phyloP scores from a whole-genome alignment of 1,140 invertebrate genomes.

The Atta cephalotes region DNA sequence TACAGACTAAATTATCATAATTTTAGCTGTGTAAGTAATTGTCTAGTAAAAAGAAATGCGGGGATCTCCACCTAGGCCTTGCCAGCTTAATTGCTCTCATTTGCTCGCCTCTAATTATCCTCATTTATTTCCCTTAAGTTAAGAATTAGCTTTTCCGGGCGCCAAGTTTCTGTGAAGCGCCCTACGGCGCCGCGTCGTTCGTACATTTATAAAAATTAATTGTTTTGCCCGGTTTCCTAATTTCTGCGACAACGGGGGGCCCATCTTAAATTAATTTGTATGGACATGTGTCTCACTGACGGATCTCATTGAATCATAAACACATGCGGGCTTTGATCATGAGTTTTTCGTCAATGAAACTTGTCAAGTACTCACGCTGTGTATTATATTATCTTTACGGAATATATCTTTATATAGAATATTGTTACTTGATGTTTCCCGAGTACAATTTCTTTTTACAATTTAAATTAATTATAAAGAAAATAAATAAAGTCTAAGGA shows the following conservation, averaged over 20 bases:
- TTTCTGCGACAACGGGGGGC: conserved; percentile 71
- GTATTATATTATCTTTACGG: not conserved
- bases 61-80: not conserved
- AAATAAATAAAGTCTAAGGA: not conserved
- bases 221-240: conserved; percentile 80
- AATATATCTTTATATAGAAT: not conserved
- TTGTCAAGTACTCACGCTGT: not conserved
- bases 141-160: conserved; percentile 63
- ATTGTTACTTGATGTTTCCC: not conserved
- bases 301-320: conserved; percentile 19
- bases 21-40: conserved; percentile 5
- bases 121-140: conserved; percentile 28
- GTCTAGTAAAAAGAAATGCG: not conserved
- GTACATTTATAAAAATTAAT: conserved; percentile 78
- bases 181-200: not conserved
- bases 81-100: conserved; percentile 35
- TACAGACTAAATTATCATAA: not conserved
- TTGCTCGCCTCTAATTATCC: not conserved
- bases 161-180: conserved; percentile 56
- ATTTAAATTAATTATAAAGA: not conserved
- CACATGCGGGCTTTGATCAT: conserved; percentile 78
- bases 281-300: conserved; percentile 61
- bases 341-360: conserved; percentile 46
- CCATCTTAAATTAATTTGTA: conserved; percentile 79
- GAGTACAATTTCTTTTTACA: not conserved